Conservation (phyloP, 2,113 vertebrate genomes). For the Bubalus kerabau region DNA sequence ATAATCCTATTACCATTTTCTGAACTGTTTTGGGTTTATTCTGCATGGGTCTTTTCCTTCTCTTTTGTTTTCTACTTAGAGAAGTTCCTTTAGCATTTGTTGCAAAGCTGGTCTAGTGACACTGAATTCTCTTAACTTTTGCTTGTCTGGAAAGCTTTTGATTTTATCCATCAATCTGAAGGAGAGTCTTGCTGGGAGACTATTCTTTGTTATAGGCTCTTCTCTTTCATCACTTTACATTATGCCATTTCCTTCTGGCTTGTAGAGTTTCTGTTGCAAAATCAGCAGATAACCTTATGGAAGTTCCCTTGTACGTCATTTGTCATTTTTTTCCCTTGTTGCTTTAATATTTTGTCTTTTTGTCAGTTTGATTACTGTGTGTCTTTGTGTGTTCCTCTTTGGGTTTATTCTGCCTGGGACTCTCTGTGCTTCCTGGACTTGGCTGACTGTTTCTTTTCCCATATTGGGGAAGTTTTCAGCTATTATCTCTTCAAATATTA, state of each 20-base stretch:
- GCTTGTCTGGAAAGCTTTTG: not conserved
- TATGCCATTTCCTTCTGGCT: not conserved
- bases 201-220: not conserved
- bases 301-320: not conserved
- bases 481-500: not conserved
- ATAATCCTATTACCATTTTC: not conserved
- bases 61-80: not conserved
- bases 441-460: not conserved
- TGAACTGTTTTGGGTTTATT: not conserved
- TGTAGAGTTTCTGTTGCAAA: not conserved
- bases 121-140: not conserved
- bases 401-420: not conserved
- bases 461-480: not conserved
- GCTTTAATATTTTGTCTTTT: not conserved
- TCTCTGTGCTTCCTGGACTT: not conserved
- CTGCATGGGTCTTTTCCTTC: not conserved
- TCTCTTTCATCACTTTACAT: not conserved
- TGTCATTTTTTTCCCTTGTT: not conserved
- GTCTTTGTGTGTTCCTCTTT: not conserved
- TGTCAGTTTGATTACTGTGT: not conserved
- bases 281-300: not conserved
- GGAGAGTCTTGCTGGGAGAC: not conserved
- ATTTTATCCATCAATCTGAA: not conserved
- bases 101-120: not conserved
- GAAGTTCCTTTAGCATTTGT: not conserved